Conservation (phyloP, 2,113 vertebrate species). For the Macaca mulatta region DNA sequence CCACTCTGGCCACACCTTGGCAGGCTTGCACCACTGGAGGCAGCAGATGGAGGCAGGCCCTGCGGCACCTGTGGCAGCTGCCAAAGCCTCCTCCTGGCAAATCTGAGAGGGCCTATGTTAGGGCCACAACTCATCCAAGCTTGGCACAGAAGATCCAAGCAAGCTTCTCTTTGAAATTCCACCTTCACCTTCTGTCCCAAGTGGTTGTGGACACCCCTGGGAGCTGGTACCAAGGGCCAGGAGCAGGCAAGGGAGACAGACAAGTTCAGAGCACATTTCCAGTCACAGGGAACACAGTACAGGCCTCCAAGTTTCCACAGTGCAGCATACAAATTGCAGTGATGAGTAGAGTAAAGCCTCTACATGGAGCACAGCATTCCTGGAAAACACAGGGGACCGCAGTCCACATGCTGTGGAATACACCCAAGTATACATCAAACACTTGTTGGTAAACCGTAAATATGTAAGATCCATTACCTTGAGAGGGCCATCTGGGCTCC, state of each 20-base stretch:
- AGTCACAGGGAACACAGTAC: neutral
- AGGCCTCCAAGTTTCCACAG: too few relatives aligned
- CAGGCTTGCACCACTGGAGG: neutral
- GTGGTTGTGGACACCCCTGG: neutral
- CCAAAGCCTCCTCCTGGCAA: too few relatives aligned
- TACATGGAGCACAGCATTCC: too few relatives aligned
- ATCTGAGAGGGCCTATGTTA: too few relatives aligned
- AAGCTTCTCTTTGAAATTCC: neutral
- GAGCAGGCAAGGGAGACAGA: neutral
- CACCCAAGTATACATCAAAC: neutral
- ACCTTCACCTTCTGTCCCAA: neutral
- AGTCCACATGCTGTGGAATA: neutral
- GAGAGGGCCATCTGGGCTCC: slow-evolving; percentile 31
- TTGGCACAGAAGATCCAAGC: slow-evolving; percentile 22
- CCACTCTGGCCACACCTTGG: neutral
- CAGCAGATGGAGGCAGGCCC: neutral
- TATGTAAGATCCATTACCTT: slow-evolving; percentile 43
- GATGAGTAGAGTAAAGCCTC: too few relatives aligned
- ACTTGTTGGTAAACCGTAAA: slow-evolving; percentile 48
- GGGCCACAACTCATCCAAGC: neutral
- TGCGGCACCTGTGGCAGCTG: too few relatives aligned
- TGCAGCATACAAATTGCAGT: too few relatives aligned
- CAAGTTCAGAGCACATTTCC: slow-evolving; percentile 14
- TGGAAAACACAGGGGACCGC: neutral
- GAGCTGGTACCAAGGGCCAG: neutral